These are phyloP conservation scores for Lasioglossum oenotherae DNA, from an alignment of 2,888 invertebrate species.

Conservation along the genomic window DNA sequence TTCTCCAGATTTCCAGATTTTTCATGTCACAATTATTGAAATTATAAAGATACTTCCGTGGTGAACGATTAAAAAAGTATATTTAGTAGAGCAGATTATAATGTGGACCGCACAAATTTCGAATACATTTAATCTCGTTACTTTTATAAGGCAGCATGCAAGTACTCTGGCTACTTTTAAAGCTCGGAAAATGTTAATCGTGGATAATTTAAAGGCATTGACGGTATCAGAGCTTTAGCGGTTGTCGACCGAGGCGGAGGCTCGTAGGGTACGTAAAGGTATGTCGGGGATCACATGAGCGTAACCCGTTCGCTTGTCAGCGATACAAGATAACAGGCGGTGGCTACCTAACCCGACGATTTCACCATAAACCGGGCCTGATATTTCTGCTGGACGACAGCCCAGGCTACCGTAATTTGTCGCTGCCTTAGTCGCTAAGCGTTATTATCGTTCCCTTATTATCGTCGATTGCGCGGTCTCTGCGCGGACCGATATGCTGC, in stretches of 20 bases:
- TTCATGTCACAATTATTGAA: no score
- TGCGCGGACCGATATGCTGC: conserved; percentile 59
- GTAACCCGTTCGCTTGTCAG: conserved; percentile 32
- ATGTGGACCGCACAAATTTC: no score
- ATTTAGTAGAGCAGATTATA: no score
- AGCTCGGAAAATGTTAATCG: neutral
- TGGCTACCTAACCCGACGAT: conserved; percentile 44
- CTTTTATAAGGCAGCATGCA: no score
- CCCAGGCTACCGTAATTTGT: conserved; percentile 43
- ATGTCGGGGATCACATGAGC: conserved; percentile 25
- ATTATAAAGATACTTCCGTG: no score
- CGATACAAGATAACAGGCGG: conserved; percentile 29
- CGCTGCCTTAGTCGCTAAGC: conserved; percentile 38
- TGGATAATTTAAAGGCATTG: neutral
- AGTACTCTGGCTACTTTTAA: no score
- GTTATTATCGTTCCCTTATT: conserved; percentile 56
- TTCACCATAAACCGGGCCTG: conserved; percentile 54
- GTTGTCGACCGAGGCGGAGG: neutral
- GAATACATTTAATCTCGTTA: no score
- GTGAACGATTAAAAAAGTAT: no score
- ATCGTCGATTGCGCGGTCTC: conserved; percentile 70
- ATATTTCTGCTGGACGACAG: conserved; percentile 46
- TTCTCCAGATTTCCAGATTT: no score
- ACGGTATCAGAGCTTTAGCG: neutral
- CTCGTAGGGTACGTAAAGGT: conserved; percentile 20